Evolutionary conservation across 2,113 vertebrate genomes (phyloP).

Genomic region (Marmota flaviventris): DNA sequence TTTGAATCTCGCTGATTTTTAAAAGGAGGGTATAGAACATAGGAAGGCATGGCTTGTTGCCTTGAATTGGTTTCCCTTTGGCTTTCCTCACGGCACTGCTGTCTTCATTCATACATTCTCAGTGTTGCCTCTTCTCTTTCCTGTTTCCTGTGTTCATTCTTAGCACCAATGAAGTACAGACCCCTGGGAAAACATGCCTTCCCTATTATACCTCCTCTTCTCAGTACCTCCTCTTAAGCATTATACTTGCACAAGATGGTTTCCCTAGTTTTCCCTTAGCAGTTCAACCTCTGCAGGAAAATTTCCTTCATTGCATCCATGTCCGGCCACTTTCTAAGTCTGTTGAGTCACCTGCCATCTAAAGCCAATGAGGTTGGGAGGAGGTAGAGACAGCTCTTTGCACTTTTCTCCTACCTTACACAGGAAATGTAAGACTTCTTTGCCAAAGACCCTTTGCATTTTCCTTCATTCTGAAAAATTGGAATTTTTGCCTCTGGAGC

Average conservation of each 20-base stretch:
- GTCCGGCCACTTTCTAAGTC: constrained; percentile 86
- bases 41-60: constrained; percentile 95
- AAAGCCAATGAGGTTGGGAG: not conserved
- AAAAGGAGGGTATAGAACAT: constrained; percentile 92
- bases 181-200: constrained; percentile 92
- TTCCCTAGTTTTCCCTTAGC: constrained; percentile 91
- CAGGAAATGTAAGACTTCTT: constrained; percentile 9
- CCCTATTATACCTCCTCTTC: constrained; percentile 93
- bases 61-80: constrained; percentile 93
- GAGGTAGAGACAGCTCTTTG: not conserved
- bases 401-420: not conserved
- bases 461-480: not conserved
- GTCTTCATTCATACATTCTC: constrained; percentile 91
- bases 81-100: constrained; percentile 92
- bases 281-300: constrained; percentile 86
- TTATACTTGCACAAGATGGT: constrained; percentile 94
- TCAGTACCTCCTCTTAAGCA: constrained; percentile 93
- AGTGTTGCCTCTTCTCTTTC: constrained; percentile 94
- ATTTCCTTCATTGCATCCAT: constrained; percentile 87
- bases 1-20: constrained; percentile 95
- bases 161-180: constrained; percentile 93
- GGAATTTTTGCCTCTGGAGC: constrained; percentile 41
- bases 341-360: constrained; percentile 31
- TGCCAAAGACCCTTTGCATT: not conserved
- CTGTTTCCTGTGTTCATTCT: constrained; percentile 96